Evolutionary conservation across 1,140 invertebrate species (phyloP).

Genomic region (Goniozus legneri): DNA sequence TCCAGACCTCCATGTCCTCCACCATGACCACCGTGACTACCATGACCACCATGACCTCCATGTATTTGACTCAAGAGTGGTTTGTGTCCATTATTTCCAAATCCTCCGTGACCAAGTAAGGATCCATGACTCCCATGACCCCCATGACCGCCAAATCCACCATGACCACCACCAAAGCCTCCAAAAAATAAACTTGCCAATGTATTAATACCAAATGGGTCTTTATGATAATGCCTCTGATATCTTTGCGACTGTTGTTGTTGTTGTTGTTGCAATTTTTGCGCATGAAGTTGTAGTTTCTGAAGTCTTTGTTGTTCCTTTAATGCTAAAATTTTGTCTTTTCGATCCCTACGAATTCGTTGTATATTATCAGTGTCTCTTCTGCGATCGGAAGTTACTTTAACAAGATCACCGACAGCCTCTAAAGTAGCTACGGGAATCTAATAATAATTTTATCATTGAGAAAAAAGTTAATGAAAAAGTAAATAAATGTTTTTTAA

Average conservation of each 20-base stretch:
- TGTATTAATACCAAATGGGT: conserved; percentile 28
- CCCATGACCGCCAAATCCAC: conserved; percentile 10
- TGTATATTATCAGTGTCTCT: conserved; percentile 12
- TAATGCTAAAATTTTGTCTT: conserved; percentile 11
- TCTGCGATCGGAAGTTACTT: conserved; percentile 17
- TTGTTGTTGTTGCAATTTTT: conserved; percentile 19
- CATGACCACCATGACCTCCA: conserved; percentile 7
- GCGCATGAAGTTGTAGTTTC: conserved; percentile 21
- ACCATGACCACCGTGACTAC: conserved; percentile 12
- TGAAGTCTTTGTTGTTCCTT: conserved; percentile 16
- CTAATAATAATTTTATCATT: conserved; percentile 14
- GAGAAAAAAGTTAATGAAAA: neutral
- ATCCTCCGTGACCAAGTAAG: conserved; percentile 6
- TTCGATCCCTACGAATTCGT: conserved; percentile 11
- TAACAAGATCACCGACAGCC: conserved; percentile 33
- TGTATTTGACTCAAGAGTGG: too few species aligned
- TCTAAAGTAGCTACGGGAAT: conserved; percentile 39
- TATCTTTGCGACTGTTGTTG: conserved; percentile 12
- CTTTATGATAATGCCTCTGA: conserved; percentile 12
- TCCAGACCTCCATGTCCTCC: neutral
- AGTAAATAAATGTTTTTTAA: conserved; percentile 2
- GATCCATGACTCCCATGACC: conserved; percentile 4
- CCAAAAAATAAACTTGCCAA: conserved; percentile 22
- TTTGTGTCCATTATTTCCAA: too few species aligned
- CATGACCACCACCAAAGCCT: conserved; percentile 9